Conservation (phyloP, 2,797 vertebrate genomes). For the Sebastes hubbsi region DNA sequence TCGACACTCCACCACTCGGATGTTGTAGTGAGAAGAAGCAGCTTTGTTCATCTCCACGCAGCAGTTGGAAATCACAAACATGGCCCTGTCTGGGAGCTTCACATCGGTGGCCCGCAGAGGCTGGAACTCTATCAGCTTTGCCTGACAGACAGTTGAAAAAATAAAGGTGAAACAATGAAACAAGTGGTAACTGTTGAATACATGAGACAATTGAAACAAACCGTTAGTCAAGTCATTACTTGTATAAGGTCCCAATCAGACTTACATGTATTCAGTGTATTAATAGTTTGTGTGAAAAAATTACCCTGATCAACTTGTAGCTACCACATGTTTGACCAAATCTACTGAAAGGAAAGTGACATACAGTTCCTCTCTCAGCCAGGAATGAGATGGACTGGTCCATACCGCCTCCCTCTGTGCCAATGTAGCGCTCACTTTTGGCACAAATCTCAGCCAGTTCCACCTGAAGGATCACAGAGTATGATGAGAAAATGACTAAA, state of each 20-base stretch:
- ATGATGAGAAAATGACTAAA: neutral
- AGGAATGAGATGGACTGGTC: conserved; percentile 98
- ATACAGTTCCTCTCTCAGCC: conserved; percentile 94
- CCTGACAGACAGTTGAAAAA: conserved; percentile 80
- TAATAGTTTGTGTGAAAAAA: neutral
- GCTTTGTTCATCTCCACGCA: conserved; percentile 98
- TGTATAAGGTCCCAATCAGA: neutral
- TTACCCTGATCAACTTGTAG: neutral
- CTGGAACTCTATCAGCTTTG: conserved; percentile 96
- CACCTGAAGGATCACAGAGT: conserved; percentile 81
- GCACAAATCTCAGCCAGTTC: conserved; percentile 93
- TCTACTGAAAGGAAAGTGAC: neutral
- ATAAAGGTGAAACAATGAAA: neutral
- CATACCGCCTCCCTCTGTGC: conserved; percentile 98
- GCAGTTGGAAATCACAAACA: conserved; percentile 97
- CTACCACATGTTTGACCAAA: neutral
- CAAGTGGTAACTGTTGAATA: neutral
- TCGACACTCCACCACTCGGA: conserved; percentile 95
- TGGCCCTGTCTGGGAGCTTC: conserved; percentile 88
- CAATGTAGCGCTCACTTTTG: conserved; percentile 92
- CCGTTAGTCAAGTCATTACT: neutral
- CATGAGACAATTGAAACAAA: neutral
- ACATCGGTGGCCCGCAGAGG: conserved; percentile 93
- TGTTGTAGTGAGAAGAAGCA: conserved; percentile 94
- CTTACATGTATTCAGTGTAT: neutral